phyloP scores from a whole-genome alignment of 2,797 vertebrate species.

The Steatocranus sp. region DNA sequence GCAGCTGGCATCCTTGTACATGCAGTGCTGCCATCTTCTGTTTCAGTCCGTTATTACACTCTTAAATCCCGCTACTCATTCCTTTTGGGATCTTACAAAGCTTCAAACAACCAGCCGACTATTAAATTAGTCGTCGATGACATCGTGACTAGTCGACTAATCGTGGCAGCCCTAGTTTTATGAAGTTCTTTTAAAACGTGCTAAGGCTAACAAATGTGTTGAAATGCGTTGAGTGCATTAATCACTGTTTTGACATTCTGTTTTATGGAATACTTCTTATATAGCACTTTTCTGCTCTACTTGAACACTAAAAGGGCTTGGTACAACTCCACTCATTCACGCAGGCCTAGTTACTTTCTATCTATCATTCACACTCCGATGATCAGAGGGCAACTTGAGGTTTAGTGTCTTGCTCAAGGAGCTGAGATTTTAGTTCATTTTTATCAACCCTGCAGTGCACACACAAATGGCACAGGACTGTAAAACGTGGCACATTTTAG shows the following conservation, averaged over 20 bases:
- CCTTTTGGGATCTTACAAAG: rapidly evolving
- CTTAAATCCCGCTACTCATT: neutral
- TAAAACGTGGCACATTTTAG: neutral
- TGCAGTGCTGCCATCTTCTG: neutral
- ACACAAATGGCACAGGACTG: neutral
- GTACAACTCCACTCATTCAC: neutral
- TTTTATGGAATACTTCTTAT: neutral
- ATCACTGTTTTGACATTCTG: neutral
- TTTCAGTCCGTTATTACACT: neutral
- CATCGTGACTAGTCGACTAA: neutral
- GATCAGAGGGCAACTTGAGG: neutral
- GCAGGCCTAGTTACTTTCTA: neutral
- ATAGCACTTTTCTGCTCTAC: neutral
- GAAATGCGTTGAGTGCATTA: rapidly evolving
- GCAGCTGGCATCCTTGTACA: neutral
- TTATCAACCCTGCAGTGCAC: neutral
- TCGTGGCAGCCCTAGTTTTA: rapidly evolving
- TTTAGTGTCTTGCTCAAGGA: neutral
- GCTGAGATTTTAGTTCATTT: neutral
- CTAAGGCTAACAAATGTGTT: neutral
- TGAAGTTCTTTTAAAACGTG: neutral
- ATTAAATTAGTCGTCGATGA: rapidly evolving
- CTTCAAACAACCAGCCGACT: rapidly evolving
- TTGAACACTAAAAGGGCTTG: neutral
- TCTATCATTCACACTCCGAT: neutral